Evolutionary conservation across 2,888 invertebrate genomes (phyloP).

Genomic region (Microplitis manilae): DNA sequence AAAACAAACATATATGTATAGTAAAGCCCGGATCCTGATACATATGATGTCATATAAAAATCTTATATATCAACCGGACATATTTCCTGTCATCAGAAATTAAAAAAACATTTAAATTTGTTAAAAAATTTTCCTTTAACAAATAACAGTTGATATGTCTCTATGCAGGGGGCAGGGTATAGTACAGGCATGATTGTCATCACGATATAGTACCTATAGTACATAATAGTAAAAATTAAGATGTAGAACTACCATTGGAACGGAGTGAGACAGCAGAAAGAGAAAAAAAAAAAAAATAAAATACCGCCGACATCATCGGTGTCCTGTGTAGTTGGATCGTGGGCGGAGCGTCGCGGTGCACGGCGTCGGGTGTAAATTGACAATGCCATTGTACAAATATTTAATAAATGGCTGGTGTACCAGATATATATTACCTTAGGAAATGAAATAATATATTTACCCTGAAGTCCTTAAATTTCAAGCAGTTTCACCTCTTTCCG

Average conservation of each 20-base stretch:
- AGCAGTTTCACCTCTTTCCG: neutral
- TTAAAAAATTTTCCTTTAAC: neutral
- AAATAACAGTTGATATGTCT: neutral
- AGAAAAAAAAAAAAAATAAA: neutral
- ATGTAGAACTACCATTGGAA: neutral
- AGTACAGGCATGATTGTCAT: no score
- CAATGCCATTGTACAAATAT: conserved; percentile 66
- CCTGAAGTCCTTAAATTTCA: neutral
- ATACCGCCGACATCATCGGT: conserved; percentile 17
- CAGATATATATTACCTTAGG: conserved; percentile 37
- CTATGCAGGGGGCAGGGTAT: no score
- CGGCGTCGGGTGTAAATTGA: conserved; percentile 69
- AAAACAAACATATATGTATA: neutral
- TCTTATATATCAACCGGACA: conserved; percentile 32
- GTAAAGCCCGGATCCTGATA: neutral
- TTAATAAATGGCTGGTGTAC: conserved; percentile 63
- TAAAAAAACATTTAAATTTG: conserved; percentile 9
- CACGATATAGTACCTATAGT: no score
- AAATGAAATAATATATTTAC: conserved; percentile 2
- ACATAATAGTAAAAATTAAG: neutral
- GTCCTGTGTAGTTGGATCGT: conserved; percentile 66
- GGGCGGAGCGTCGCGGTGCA: conserved; percentile 68
- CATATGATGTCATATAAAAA: conserved; percentile 43
- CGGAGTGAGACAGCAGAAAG: neutral
- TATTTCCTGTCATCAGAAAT: conserved; percentile 48